These are phyloP conservation scores for Geopemphigus sp. DNA, from an alignment of 1,140 invertebrate genomes.

Conservation along the genomic window DNA sequence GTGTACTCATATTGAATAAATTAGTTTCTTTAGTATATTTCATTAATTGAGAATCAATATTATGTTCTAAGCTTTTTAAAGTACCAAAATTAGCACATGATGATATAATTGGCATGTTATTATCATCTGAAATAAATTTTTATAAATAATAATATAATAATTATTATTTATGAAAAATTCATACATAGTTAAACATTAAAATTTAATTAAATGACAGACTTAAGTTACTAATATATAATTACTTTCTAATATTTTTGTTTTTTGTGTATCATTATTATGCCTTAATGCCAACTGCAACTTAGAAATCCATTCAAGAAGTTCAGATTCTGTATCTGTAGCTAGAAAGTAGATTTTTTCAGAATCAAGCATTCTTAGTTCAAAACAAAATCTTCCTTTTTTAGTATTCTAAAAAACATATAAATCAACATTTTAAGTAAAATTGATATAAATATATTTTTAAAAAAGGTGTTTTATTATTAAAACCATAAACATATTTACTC, in stretches of 20 bases:
- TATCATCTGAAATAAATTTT: not conserved
- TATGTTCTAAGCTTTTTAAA: constrained; percentile 80
- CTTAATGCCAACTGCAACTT: constrained; percentile 73
- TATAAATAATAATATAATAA: constrained; percentile 37
- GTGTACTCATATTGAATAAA: constrained; percentile 72
- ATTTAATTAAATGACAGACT: no score
- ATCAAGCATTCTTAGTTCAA: constrained; percentile 82
- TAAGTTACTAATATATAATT: not conserved
- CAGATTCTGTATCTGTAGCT: constrained; percentile 80
- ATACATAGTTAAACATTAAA: no score
- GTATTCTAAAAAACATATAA: constrained; percentile 64
- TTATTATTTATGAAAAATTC: no score
- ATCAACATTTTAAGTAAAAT: not conserved
- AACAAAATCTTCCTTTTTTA: constrained; percentile 81
- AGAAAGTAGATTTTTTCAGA: constrained; percentile 79
- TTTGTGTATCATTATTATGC: constrained; percentile 64
- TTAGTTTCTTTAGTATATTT: constrained; percentile 89
- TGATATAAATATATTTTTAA: not conserved
- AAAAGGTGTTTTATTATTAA: not conserved
- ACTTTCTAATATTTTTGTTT: constrained; percentile 64
- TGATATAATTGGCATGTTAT: constrained; percentile 59
- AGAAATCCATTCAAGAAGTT: constrained; percentile 80
- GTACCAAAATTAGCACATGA: constrained; percentile 65
- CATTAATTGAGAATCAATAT: constrained; percentile 72
- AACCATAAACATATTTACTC: constrained; percentile 59